phyloP scores from a whole-genome alignment of 2,797 vertebrate species.

The Amniataba percoides region DNA sequence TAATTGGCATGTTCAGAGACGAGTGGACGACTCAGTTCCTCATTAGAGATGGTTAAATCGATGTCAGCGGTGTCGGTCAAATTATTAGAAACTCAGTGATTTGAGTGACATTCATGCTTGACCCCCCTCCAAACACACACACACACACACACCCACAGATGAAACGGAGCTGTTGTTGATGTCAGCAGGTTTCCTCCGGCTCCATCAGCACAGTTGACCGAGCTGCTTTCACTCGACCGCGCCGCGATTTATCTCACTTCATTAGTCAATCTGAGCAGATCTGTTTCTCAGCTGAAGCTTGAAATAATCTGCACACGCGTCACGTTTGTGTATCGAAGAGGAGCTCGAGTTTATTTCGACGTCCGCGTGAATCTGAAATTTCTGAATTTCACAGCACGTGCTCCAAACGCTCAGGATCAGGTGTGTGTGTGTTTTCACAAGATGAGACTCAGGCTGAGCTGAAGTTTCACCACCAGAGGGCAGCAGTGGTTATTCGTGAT shows the following conservation, averaged over 20 bases:
- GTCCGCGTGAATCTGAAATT: background rate
- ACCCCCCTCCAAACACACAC: background rate
- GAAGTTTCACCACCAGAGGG: slow-evolving; percentile 9
- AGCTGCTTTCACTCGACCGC: slow-evolving; percentile 16
- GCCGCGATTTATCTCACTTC: background rate
- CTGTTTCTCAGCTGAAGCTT: background rate
- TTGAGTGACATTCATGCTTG: slow-evolving; percentile 23
- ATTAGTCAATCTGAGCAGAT: background rate
- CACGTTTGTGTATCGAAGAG: background rate
- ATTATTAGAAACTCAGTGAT: background rate
- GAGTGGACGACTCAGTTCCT: slow-evolving; percentile 22
- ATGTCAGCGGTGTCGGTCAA: background rate
- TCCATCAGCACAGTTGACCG: slow-evolving; percentile 29
- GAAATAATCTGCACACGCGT: background rate
- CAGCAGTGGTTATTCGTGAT: background rate
- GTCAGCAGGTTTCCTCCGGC: slow-evolving; percentile 9
- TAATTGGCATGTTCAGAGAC: slow-evolving; percentile 20
- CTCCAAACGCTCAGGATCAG: background rate
- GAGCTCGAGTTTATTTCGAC: background rate
- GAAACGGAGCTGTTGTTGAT: slow-evolving; percentile 10
- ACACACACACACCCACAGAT: background rate
- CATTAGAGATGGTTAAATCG: slow-evolving; percentile 31
- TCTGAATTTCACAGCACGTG: background rate
- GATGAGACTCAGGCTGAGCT: background rate
- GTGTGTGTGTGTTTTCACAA: background rate